Conservation (phyloP, 2,888 invertebrate species). For the Tenthredo distinguenda region DNA sequence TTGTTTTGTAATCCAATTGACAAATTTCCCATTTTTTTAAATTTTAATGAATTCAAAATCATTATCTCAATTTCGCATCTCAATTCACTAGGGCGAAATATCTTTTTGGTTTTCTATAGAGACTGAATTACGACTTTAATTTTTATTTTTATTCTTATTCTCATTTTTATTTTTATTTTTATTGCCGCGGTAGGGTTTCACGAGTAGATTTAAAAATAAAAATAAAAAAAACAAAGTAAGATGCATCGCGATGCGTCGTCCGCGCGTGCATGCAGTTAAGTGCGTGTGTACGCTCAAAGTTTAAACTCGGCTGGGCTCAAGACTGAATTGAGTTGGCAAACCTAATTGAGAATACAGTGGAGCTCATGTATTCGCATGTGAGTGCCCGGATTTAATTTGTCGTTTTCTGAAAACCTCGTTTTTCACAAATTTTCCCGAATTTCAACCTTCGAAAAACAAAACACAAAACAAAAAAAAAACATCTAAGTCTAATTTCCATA, state of each 20-base stretch:
- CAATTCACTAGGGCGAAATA: neutral
- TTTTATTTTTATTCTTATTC: neutral
- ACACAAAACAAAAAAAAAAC: neutral
- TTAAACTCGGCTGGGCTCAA: slow-evolving; percentile 32
- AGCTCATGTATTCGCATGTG: slow-evolving; percentile 18
- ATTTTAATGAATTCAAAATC: too few species aligned
- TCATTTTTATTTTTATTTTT: too few species aligned
- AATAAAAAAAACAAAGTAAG: neutral
- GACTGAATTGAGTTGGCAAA: slow-evolving; percentile 29
- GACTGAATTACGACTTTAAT: neutral
- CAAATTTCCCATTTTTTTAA: neutral
- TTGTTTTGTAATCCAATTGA: neutral
- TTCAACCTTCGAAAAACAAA: neutral
- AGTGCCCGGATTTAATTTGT: neutral
- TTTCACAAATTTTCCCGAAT: neutral
- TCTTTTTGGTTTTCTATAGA: neutral
- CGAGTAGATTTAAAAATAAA: neutral
- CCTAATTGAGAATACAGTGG: slow-evolving; percentile 43
- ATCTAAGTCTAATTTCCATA: too few species aligned
- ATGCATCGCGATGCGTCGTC: slow-evolving; percentile 8
- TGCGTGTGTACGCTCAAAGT: slow-evolving; percentile 20
- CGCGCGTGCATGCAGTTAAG: slow-evolving; percentile 22
- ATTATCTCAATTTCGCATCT: neutral
- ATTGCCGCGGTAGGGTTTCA: neutral
- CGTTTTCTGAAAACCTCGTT: neutral